A percentile compares a stretch with the other conserved stretches of the same genome.
phyloP scores from a whole-genome alignment of 2,888 invertebrate species.

The Agonum fuliginosum region DNA sequence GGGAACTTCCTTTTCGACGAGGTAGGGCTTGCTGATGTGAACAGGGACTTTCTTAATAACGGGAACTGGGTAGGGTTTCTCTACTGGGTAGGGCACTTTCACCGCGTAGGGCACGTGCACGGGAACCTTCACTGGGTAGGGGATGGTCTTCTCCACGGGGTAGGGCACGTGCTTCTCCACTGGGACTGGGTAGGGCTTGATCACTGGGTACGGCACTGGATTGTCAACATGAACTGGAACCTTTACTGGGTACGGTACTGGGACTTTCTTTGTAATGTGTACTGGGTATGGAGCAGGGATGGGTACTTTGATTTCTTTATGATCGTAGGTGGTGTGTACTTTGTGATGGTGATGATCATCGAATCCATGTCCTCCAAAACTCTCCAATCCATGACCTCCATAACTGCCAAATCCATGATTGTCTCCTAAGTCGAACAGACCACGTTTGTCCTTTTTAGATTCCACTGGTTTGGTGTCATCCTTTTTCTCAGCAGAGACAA shows the following conservation, averaged over 20 bases:
- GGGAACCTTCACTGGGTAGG: conserved; percentile 67
- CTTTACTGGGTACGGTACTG: conserved; percentile 62
- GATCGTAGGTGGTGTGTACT: conserved; percentile 61
- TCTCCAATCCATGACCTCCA: conserved; percentile 54
- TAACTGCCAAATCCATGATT: conserved; percentile 49
- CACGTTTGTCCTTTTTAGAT: conserved; percentile 63
- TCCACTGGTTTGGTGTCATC: conserved; percentile 38
- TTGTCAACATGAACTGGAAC: conserved; percentile 67
- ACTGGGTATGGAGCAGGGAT: conserved; percentile 52
- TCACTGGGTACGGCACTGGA: conserved; percentile 66
- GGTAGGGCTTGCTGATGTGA: conserved; percentile 21
- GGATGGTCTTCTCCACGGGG: conserved; percentile 63
- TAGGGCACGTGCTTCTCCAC: conserved; percentile 71
- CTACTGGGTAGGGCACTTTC: conserved; percentile 39
- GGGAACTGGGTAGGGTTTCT: conserved; percentile 52
- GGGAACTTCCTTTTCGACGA: conserved; percentile 67
- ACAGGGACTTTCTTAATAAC: conserved; percentile 46
- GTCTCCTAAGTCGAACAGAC: conserved; percentile 60
- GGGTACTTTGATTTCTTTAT: conserved; percentile 49
- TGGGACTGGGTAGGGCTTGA: conserved; percentile 69
- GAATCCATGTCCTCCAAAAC: conserved; percentile 54
- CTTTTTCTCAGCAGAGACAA: conserved; percentile 56
- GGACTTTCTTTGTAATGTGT: conserved; percentile 48
- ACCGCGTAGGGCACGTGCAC: conserved; percentile 48
- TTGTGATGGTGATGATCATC: conserved; percentile 63